Evolutionary conservation across 2,113 vertebrate genomes (phyloP), one percentile per base, ranked within the genome.

Genomic region (Protobothrops mucrosquamatus): DNA sequence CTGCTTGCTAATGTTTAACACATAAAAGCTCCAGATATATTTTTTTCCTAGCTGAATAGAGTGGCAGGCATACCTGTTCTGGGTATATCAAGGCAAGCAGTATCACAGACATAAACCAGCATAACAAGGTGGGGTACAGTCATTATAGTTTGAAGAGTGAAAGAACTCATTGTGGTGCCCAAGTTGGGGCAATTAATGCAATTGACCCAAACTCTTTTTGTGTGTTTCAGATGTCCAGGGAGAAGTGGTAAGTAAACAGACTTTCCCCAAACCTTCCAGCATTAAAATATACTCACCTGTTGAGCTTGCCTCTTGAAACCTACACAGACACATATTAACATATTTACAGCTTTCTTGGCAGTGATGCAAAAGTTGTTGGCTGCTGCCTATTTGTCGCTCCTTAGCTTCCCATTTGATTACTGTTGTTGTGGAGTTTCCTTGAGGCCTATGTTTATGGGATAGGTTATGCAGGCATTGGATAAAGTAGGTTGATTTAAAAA

Each of bases 161-260:
- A 39, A 81, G 20, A 39, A 1, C n/a, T 20, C n/a, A 39, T 39
- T 39, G 69, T 81, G 69, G 7, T 11, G 46, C 24, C 5, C 18
- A n/a, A 24, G 10, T 6, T 5, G 2, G 22, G 24, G 18, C 23
- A 34, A 54, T 8, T 4, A 3, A 22, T 34, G 29, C 43, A 34
- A 26, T 51, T 93, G 24, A 91, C 9, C 6, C 0, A 46, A 69
- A 9, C 18, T 2, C 5, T 24, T 34, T 11, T 20, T 89, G 8
- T 93, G n/a, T 55, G 7, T 92, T 92, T 39, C 88, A 94, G 93
- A 90, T 48, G 87, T 46, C 26, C 29, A 24, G 26, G 48, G 5
- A 26, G 56, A 55, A 6, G 12, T 0, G 88, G 93, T 92, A 92
- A 94, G 93, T 89, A 59, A 3, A 48, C 0, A 0, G 69, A 81